Evolutionary conservation across 2,797 vertebrate genomes (phyloP).

Genomic region (Liasis olivaceus): DNA sequence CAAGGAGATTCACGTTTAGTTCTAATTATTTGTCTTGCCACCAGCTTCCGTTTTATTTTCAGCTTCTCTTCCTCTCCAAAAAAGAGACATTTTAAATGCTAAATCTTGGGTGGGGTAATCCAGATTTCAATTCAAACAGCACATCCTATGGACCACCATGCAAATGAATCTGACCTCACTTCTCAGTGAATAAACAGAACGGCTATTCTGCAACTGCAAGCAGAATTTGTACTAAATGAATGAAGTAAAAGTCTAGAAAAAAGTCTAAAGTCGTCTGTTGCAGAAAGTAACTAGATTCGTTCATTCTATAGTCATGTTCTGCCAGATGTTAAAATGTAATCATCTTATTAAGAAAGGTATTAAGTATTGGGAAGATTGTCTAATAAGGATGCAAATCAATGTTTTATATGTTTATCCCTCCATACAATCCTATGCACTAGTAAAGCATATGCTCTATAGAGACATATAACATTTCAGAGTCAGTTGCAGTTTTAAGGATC

Average conservation of each 20-base stretch:
- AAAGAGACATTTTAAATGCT: conserved; percentile 8
- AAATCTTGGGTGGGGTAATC: background rate
- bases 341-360: conserved; percentile 47
- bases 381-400: conserved; percentile 47
- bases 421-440: background rate
- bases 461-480: background rate
- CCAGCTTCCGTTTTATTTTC: conserved; percentile 1
- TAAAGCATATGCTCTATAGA: background rate
- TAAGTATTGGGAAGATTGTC: conserved; percentile 49
- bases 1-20: conserved; percentile 57
- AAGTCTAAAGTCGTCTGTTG: background rate
- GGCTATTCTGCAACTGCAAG: conserved; percentile 26
- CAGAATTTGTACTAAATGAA: background rate
- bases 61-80: background rate
- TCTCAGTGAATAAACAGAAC: background rate
- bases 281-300: conserved; percentile 14
- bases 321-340: conserved; percentile 41
- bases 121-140: conserved; percentile 22
- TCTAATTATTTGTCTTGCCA: conserved; percentile 14
- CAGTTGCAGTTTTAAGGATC: background rate
- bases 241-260: conserved; percentile 9
- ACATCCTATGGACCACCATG: background rate
- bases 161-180: background rate
- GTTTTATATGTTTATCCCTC: conserved; percentile 45
- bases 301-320: conserved; percentile 44